Percentiles rank a stretch among this genome's conserved stretches.
Evolutionary conservation across 1,140 invertebrate species (phyloP).

Genomic region (Drosophila pruinosa): DNA sequence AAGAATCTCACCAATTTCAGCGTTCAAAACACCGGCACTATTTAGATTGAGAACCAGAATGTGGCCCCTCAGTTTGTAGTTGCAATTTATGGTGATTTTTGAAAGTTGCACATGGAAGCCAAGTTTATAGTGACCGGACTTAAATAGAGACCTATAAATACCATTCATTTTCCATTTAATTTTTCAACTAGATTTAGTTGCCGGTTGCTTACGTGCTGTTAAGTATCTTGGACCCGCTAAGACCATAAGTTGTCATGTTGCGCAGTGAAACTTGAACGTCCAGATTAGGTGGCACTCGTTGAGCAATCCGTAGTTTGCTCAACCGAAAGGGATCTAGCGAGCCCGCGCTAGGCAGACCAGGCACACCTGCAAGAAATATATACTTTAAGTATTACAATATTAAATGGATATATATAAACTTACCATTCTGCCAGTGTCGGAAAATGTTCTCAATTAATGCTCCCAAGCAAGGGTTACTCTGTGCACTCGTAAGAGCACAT

Average conservation of each 20-base stretch:
- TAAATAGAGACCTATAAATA: conserved; percentile 19
- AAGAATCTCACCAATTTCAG: conserved; percentile 14
- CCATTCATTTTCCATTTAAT: neutral
- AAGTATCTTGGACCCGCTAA: conserved; percentile 34
- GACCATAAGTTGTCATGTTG: conserved; percentile 41
- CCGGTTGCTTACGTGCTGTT: conserved; percentile 37
- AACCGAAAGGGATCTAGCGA: conserved; percentile 48
- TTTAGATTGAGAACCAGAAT: conserved; percentile 33
- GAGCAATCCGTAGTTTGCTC: conserved; percentile 32
- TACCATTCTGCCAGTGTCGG: conserved; percentile 36
- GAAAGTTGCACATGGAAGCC: conserved; percentile 36
- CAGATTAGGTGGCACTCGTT: conserved; percentile 32
- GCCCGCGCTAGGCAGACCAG: conserved; percentile 34
- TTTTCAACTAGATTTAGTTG: neutral
- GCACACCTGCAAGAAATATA: conserved; percentile 36
- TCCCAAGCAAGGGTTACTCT: conserved; percentile 22
- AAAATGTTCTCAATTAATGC: conserved; percentile 17
- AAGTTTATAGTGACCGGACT: conserved; percentile 14
- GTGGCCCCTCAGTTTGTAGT: conserved; percentile 27
- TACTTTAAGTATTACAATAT: neutral
- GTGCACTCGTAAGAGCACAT: conserved; percentile 18
- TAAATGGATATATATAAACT: neutral
- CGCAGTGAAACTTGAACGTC: conserved; percentile 38
- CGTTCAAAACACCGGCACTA: conserved; percentile 17
- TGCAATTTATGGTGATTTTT: conserved; percentile 20